A percentile compares a stretch with the other conserved stretches of the same genome.
phyloP scores from a whole-genome alignment of 1,140 invertebrate genomes.

The Epicauta chinensis region DNA sequence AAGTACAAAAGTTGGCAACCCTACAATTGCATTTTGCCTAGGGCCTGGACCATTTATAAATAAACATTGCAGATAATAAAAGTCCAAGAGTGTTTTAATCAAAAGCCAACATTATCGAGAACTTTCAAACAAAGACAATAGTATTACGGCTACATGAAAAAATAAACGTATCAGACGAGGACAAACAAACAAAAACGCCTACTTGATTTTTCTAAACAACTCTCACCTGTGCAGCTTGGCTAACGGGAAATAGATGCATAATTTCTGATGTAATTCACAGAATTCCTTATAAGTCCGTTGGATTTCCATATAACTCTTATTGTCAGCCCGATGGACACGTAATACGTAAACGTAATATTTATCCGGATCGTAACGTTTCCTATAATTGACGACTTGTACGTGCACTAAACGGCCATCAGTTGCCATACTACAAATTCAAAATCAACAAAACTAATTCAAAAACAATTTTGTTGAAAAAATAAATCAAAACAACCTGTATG shows the following conservation, averaged over 20 bases:
- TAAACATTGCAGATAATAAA: no score
- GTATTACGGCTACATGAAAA: no score
- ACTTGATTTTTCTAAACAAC: no score
- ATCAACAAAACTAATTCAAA: constrained; percentile 8
- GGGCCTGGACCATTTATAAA: no score
- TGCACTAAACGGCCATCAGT: constrained; percentile 85
- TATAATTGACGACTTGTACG: constrained; percentile 80
- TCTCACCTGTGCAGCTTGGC: constrained; percentile 79
- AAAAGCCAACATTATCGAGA: no score
- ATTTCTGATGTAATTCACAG: constrained; percentile 91
- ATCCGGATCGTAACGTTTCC: constrained; percentile 95
- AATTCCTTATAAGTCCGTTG: constrained; percentile 96
- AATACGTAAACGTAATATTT: constrained; percentile 98
- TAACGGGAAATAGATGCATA: constrained; percentile 86
- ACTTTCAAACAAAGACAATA: no score
- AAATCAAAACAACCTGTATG: constrained; percentile 72
- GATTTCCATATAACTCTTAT: constrained; percentile 77
- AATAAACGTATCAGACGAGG: no score
- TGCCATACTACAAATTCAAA: constrained; percentile 61
- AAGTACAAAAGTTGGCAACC: no score
- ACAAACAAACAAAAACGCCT: no score
- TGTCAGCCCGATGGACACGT: constrained; percentile 75
- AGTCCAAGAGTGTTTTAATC: no score
- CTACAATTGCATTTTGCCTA: no score
- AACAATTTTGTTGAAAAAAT: constrained; percentile 6